These are phyloP conservation scores for Chironomus striatipennis DNA, from an alignment of 1,140 invertebrate species.

Conservation along the genomic window DNA sequence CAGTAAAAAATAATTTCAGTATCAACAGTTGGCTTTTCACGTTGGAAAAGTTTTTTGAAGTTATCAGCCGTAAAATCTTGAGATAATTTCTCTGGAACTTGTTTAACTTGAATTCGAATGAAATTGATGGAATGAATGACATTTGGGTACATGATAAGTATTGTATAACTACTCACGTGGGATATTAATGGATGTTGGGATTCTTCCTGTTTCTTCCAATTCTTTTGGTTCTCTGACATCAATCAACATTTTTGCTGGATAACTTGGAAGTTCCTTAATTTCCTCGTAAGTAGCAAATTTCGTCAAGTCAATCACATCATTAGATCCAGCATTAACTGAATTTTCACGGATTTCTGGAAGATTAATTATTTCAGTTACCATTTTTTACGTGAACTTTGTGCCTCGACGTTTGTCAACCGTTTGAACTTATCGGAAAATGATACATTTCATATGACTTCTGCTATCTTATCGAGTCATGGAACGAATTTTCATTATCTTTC, in stretches of 20 bases:
- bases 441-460: not conserved
- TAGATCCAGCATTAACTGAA: not conserved
- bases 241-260: slow-evolving; percentile 45
- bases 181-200: slow-evolving; percentile 61
- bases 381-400: no score
- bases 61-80: not conserved
- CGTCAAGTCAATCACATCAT: not conserved
- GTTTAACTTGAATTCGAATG: not conserved
- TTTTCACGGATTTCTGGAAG: no score
- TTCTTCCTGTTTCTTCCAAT: slow-evolving; percentile 52
- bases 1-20: slow-evolving; percentile 19
- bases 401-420: not conserved
- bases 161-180: slow-evolving; percentile 44
- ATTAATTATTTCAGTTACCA: no score
- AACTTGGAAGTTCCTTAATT: slow-evolving; percentile 42
- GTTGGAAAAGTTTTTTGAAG: not conserved
- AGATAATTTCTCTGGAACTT: not conserved
- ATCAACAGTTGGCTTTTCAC: not conserved
- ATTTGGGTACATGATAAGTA: not conserved
- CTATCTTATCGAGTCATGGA: not conserved
- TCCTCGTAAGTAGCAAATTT: slow-evolving; percentile 43
- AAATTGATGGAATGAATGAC: not conserved
- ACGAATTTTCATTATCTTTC: not conserved
- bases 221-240: slow-evolving; percentile 59
- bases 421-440: not conserved